Conservation (phyloP, 1,140 invertebrate genomes). For the Papilio machaon region DNA sequence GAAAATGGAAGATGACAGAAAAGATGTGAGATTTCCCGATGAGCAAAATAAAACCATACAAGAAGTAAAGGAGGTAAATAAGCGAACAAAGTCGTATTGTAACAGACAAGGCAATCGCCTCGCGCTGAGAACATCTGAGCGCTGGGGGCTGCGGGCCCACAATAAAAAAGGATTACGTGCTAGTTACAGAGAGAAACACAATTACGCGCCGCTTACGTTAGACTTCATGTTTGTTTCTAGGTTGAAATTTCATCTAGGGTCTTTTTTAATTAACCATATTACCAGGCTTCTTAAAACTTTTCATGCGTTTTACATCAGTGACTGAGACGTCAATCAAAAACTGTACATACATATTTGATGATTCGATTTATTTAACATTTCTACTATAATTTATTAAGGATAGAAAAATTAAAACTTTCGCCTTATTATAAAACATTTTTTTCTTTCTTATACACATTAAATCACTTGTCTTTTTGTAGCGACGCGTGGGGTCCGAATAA, state of each 20-base stretch:
- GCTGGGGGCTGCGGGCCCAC: not conserved
- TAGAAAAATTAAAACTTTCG: not conserved
- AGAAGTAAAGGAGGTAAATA: not conserved
- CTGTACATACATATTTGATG: too few relatives aligned
- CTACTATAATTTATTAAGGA: not conserved
- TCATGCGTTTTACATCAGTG: too few relatives aligned
- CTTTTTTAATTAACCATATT: too few relatives aligned
- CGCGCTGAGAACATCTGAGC: conserved; percentile 15
- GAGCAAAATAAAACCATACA: not conserved
- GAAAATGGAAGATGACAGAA: not conserved
- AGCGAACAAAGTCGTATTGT: conserved; percentile 13
- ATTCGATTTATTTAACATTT: not conserved
- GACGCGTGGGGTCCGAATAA: conserved; percentile 65
- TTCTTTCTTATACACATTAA: conserved; percentile 52
- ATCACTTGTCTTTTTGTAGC: conserved; percentile 59
- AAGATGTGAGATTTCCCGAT: not conserved
- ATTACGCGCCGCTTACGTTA: conserved; percentile 24
- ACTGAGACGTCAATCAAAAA: too few relatives aligned
- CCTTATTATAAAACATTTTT: conserved; percentile 31
- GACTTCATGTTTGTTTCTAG: conserved; percentile 9
- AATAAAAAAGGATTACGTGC: conserved; percentile 19
- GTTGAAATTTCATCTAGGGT: too few relatives aligned
- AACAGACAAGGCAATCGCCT: conserved; percentile 19
- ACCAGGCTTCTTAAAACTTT: too few relatives aligned
- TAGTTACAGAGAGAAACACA: conserved; percentile 28